Evolutionary conservation across 2,888 invertebrate species (phyloP), one percentile per base, ranked within the genome.

Genomic region (Adela reaumurella): DNA sequence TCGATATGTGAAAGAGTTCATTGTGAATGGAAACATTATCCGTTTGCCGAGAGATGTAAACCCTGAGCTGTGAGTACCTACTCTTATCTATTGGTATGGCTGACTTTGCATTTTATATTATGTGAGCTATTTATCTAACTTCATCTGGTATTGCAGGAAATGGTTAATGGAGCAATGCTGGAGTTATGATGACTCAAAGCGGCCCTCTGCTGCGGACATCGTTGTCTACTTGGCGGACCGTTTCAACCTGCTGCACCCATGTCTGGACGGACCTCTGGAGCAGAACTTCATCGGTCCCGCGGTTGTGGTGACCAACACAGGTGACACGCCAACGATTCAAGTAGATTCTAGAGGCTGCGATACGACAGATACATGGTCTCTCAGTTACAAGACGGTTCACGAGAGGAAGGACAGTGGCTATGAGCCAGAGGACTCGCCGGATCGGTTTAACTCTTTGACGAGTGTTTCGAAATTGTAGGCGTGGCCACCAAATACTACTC

Each of bases 1-100:
- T 57, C 87, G 88, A 47, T 83, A 85, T 58, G 91, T 95, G 0
- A 92, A 89, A 63, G 80, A 76, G 18, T 81, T 83, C 58, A 88
- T 92, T 0, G 89, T 87, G 62, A 71, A 68, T 46, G 93, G 93
- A 4, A 86, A 88, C 55, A 86, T 86, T 2, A 73, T 93, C 10
- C 53, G 79, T 65, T 83, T 92, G 55, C 95, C 95, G 0, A 73
- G 79, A 14, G 90, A 90, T 35, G 83, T 90, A 19, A 89, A 89
- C 55, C 85, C 89, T 2, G 88, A 88, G 58, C 67, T 95, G 88
- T 93, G 81, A 87, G 92, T 87, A 50, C 24, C 24, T 24, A 24
- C 24, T 24, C 8, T 24, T 6, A 24, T 24, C 8, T 24, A 24
- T 24, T 24, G 24, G 24, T 24, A 8, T 24, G 24, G 5, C 5